A percentile compares a stretch with the other conserved stretches of the same genome.
These are phyloP conservation scores for Atrichornis clamosus DNA, from an alignment of 2,113 vertebrate genomes.

Conservation along the genomic window DNA sequence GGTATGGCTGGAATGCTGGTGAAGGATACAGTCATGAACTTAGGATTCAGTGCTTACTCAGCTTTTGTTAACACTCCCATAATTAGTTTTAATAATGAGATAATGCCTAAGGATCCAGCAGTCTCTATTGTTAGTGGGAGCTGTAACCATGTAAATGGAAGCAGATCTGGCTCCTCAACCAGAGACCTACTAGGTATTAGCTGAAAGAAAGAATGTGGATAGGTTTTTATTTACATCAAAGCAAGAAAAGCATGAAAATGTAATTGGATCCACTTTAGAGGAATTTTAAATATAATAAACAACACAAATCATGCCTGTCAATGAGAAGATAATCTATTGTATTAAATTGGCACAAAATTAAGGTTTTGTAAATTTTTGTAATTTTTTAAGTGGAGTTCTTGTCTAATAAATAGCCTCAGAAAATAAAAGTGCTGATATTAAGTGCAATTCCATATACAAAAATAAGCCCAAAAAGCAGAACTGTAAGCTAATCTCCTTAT, in stretches of 20 bases:
- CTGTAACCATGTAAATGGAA: not conserved
- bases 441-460: not conserved
- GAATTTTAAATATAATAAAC: not conserved
- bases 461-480: not conserved
- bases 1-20: slow-evolving; percentile 19
- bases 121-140: not conserved
- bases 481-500: not conserved
- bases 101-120: not conserved
- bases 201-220: not conserved
- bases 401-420: not conserved
- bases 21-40: not conserved
- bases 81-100: slow-evolving; percentile 19
- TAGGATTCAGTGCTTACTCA: not conserved
- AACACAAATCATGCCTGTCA: not conserved
- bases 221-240: not conserved
- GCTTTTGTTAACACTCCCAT: not conserved
- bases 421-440: not conserved
- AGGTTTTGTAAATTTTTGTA: not conserved
- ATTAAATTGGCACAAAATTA: not conserved
- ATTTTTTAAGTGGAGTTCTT: not conserved
- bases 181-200: not conserved
- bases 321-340: not conserved
- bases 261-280: not conserved
- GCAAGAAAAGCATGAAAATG: not conserved
- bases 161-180: not conserved